These are phyloP conservation scores for Agrochola macilenta DNA, from an alignment of 2,888 invertebrate species.

Conservation along the genomic window DNA sequence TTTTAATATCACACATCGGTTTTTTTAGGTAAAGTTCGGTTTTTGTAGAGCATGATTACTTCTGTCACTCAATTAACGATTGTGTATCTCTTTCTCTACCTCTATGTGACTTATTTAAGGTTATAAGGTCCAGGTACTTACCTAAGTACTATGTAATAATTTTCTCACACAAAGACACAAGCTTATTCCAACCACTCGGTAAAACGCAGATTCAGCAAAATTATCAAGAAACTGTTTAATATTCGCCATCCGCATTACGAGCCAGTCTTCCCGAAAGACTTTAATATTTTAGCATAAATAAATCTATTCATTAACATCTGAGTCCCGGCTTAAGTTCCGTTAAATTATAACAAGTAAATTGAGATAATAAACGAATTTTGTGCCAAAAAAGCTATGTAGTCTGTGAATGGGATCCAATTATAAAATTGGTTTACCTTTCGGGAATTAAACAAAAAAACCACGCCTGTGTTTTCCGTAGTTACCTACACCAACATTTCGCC, in stretches of 20 bases:
- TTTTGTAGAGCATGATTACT: background rate
- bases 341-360: slow-evolving; percentile 65
- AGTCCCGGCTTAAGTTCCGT: slow-evolving; percentile 58
- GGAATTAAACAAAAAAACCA: background rate
- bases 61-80: background rate
- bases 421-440: slow-evolving; percentile 29
- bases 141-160: background rate
- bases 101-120: too few relatives aligned
- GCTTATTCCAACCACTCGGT: slow-evolving; percentile 15
- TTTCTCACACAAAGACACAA: slow-evolving; percentile 19
- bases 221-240: slow-evolving; percentile 54
- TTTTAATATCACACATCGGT: background rate
- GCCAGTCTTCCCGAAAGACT: slow-evolving; percentile 55
- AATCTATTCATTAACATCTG: slow-evolving; percentile 64
- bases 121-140: background rate
- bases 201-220: slow-evolving; percentile 41
- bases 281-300: slow-evolving; percentile 69
- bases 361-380: slow-evolving; percentile 57
- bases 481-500: background rate
- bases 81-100: background rate
- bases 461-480: background rate
- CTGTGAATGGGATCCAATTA: slow-evolving; percentile 42
- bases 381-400: slow-evolving; percentile 41
- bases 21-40: background rate
- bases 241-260: slow-evolving; percentile 54